Percentiles rank a stretch among this genome's conserved stretches.
phyloP scores from a whole-genome alignment of 2,113 vertebrate species.

The Oriolus oriolus region DNA sequence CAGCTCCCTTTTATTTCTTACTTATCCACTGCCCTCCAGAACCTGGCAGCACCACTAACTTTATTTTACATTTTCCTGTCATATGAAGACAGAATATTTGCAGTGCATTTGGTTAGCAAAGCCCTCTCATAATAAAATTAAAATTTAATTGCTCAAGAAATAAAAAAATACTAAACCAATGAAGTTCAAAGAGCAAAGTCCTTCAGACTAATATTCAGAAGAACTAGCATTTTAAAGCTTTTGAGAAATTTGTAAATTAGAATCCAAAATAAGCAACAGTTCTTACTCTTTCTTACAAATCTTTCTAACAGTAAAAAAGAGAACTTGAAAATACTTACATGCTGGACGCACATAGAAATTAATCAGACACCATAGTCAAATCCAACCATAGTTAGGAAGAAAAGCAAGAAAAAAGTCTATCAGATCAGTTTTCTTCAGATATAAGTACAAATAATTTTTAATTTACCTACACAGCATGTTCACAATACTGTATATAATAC shows the following conservation, averaged over 20 bases:
- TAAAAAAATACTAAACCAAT: background rate
- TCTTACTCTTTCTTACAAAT: background rate
- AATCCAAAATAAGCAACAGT: background rate
- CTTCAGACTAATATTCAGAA: background rate
- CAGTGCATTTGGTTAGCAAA: background rate
- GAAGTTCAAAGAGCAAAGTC: background rate
- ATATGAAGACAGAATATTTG: background rate
- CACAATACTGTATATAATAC: background rate
- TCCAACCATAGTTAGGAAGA: conserved; percentile 26
- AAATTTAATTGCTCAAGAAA: background rate
- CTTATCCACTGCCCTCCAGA: background rate
- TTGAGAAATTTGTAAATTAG: background rate
- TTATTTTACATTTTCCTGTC: background rate
- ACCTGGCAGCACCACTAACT: background rate
- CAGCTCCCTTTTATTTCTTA: background rate
- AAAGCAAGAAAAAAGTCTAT: conserved; percentile 17
- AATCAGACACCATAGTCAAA: conserved; percentile 25
- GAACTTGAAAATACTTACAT: conserved; percentile 76
- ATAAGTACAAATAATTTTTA: background rate
- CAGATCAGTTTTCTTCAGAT: background rate
- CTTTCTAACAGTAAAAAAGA: background rate
- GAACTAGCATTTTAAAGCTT: background rate
- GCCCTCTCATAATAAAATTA: background rate
- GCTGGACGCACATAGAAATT: conserved; percentile 55
- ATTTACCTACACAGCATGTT: background rate